Percentiles rank a stretch among this genome's conserved stretches.
Evolutionary conservation across 2,797 vertebrate genomes (phyloP).

Genomic region (Muscicapa comitata): DNA sequence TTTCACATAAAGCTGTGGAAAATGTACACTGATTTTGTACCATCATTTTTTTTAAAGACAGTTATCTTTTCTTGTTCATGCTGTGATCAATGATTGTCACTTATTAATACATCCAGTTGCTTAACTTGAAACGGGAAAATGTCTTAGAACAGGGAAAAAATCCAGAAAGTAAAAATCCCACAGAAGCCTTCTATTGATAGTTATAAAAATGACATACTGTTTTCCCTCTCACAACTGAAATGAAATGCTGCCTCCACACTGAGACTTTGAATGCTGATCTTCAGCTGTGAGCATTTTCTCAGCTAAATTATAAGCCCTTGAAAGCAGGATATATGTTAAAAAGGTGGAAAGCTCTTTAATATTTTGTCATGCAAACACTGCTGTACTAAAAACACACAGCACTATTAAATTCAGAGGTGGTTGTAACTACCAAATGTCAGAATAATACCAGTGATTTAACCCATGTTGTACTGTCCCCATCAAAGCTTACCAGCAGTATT

Average conservation of each 20-base stretch:
- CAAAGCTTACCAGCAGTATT: neutral
- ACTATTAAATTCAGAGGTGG: neutral
- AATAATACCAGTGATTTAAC: neutral
- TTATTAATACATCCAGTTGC: neutral
- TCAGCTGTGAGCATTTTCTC: constrained; percentile 12
- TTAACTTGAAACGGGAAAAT: constrained; percentile 7
- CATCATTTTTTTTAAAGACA: neutral
- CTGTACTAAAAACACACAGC: neutral
- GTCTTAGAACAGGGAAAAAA: neutral
- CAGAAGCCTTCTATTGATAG: constrained; percentile 9
- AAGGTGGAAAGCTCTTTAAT: neutral
- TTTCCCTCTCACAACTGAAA: constrained; percentile 32
- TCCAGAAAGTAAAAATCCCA: neutral
- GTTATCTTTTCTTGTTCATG: neutral
- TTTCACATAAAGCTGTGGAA: neutral
- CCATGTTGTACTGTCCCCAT: neutral
- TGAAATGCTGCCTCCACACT: constrained; percentile 36
- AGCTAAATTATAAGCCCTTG: neutral
- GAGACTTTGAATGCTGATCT: constrained; percentile 29
- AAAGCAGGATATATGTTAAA: neutral
- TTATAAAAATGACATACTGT: constrained; percentile 27
- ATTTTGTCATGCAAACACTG: constrained; percentile 1
- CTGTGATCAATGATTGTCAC: neutral
- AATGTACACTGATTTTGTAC: neutral
- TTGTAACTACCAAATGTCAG: neutral